These are phyloP conservation scores for Aix galericulata DNA, from an alignment of 2,113 vertebrate species.

Conservation along the genomic window DNA sequence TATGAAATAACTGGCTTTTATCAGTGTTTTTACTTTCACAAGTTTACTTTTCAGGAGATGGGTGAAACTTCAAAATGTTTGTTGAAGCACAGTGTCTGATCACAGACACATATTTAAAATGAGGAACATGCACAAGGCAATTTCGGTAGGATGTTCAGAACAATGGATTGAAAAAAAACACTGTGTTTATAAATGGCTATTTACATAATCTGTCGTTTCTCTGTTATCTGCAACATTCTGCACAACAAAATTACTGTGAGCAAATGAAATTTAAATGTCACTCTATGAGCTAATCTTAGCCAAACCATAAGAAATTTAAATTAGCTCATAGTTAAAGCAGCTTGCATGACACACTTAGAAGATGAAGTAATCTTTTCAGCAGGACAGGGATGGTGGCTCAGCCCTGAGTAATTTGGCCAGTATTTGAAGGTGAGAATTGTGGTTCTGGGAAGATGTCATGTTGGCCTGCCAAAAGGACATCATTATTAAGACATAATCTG, in stretches of 20 bases:
- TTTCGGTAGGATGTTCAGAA: slow-evolving; percentile 25
- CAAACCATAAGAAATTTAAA: slow-evolving; percentile 58
- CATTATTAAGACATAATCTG: neutral
- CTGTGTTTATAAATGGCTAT: slow-evolving; percentile 44
- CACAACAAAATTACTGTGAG: slow-evolving; percentile 32
- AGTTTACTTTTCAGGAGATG: neutral
- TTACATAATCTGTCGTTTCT: slow-evolving; percentile 68
- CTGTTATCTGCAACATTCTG: slow-evolving; percentile 49
- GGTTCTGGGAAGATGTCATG: neutral
- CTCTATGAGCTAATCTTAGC: slow-evolving; percentile 51
- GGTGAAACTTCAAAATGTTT: neutral
- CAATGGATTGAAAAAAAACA: slow-evolving; percentile 14
- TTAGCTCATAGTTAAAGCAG: slow-evolving; percentile 35
- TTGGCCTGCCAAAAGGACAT: neutral
- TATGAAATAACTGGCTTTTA: slow-evolving; percentile 23
- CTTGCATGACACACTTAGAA: slow-evolving; percentile 7
- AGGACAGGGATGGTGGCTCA: neutral
- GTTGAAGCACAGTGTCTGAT: neutral
- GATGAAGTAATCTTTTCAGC: slow-evolving; percentile 37
- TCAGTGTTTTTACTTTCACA: neutral
- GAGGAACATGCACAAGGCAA: neutral
- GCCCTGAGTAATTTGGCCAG: neutral
- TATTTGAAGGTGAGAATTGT: neutral
- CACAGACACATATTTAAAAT: slow-evolving; percentile 27
- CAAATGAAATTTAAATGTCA: slow-evolving; percentile 68